A percentile compares a stretch with the other conserved stretches of the same genome.
phyloP scores from a whole-genome alignment of 2,888 invertebrate genomes.

The Coronaproctus castanopsis region DNA sequence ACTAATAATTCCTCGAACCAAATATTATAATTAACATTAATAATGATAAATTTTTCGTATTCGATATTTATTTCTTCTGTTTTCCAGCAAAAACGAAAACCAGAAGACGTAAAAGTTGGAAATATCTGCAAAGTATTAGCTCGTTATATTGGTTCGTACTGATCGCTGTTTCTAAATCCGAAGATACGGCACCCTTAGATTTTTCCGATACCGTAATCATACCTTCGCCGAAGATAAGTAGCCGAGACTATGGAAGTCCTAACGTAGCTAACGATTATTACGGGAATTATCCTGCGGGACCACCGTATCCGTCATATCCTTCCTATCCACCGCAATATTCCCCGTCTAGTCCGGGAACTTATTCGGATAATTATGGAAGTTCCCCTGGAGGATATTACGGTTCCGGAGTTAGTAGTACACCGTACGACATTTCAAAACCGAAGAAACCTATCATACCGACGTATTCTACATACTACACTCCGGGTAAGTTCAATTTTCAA shows the following conservation, averaged over 20 bases:
- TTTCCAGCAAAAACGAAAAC: no score
- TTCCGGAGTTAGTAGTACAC: not conserved
- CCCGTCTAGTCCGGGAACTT: not conserved
- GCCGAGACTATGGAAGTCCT: conserved; percentile 4
- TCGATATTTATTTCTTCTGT: no score
- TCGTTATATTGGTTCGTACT: no score
- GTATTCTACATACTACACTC: not conserved
- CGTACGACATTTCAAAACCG: not conserved
- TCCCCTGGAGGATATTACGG: not conserved
- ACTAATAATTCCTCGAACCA: no score
- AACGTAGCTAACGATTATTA: conserved; percentile 2
- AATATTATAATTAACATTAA: no score
- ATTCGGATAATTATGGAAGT: not conserved
- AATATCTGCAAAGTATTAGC: no score
- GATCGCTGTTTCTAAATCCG: no score
- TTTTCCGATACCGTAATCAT: no score
- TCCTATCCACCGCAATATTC: not conserved
- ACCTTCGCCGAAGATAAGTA: conserved; percentile 1
- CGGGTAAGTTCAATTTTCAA: not conserved
- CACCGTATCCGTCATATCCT: not conserved
- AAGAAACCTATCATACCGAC: not conserved
- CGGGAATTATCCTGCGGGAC: conserved; percentile 2
- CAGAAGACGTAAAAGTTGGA: no score
- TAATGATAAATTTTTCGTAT: no score
- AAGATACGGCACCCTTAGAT: no score